Base-by-base conservation (phyloP, 1,140 invertebrate species). In the Cepaea nemoralis region DNA sequence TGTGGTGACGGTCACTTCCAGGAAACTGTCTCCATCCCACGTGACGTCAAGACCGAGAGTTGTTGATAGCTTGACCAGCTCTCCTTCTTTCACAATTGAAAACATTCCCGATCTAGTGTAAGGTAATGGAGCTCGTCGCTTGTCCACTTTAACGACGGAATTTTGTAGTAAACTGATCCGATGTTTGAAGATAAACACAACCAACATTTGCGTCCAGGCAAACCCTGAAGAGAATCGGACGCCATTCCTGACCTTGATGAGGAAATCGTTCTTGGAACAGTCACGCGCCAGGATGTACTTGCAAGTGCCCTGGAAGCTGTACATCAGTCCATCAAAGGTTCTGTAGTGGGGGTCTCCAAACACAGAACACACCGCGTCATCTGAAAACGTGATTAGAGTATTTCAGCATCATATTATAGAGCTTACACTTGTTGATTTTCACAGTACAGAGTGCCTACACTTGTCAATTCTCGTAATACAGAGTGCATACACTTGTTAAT, bases 291-390 rank as follows among this genome's bases (percentile, higher is more conserved):
- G 89, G 74, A 96, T 94, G 89, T 98, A 98, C 90, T 97, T 97
- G 91, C 97, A 98, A 0, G 95, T 86, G 71, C 90, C 90, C 80
- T 97, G 96, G 88, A 98, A 98, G 87, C 95, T 97, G 90, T 95
- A 99, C 85, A 97, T 95, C 86, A 95, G 95, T 27, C 97, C 96
- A 86, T 99, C 97, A 88, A 98, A 99, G 12, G 96, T 97, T 84
- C 95, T 94, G 89, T 98, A 98, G 88, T 98, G 97, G 0, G 97
- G 96, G 91, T 98, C 97, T 0, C 97, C 97, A 88, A 97, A 98
- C 0, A 97, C 96, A 0, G 96, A 96, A 89, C 97, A 98, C 0
- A 96, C 95, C 8, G 96, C 96, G 77, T 97, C 95, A 78, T 93
- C 94, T 95, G 88, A 42, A 91, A 19, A 82, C 31, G 66, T 31